These are phyloP conservation scores for Hymenochirus boettgeri DNA, from an alignment of 2,113 vertebrate species.

Conservation along the genomic window DNA sequence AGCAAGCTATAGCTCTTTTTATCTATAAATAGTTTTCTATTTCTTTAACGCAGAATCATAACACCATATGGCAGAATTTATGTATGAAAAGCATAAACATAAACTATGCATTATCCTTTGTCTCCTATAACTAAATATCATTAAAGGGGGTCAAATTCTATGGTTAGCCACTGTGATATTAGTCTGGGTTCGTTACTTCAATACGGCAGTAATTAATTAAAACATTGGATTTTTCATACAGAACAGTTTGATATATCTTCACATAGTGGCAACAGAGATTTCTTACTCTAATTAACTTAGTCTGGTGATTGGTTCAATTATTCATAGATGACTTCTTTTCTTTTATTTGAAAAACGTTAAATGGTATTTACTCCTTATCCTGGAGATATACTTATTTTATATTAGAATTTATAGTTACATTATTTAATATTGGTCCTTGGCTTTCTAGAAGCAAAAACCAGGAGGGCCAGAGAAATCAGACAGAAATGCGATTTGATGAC, in stretches of 20 bases:
- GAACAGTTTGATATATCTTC: constrained; percentile 32
- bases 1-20: too few relatives aligned
- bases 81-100: too few relatives aligned
- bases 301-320: constrained; percentile 19
- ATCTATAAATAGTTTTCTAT: too few relatives aligned
- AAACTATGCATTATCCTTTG: too few relatives aligned
- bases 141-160: too few relatives aligned
- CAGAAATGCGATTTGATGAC: too few relatives aligned
- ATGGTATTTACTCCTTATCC: constrained; percentile 12
- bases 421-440: constrained; percentile 3
- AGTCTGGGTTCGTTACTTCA: background rate
- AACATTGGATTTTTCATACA: constrained; percentile 37
- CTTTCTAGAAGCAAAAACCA: constrained; percentile 1
- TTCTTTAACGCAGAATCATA: too few relatives aligned
- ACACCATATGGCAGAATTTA: too few relatives aligned
- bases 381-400: constrained; percentile 21
- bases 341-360: constrained; percentile 19
- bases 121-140: too few relatives aligned
- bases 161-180: too few relatives aligned
- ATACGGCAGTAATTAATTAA: constrained; percentile 32
- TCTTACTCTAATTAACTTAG: constrained; percentile 25
- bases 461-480: background rate
- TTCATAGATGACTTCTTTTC: constrained; percentile 32
- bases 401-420: constrained; percentile 2
- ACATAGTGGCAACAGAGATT: constrained; percentile 34